phyloP scores from a whole-genome alignment of 2,797 vertebrate species.

The Neosalanx taihuensis region DNA sequence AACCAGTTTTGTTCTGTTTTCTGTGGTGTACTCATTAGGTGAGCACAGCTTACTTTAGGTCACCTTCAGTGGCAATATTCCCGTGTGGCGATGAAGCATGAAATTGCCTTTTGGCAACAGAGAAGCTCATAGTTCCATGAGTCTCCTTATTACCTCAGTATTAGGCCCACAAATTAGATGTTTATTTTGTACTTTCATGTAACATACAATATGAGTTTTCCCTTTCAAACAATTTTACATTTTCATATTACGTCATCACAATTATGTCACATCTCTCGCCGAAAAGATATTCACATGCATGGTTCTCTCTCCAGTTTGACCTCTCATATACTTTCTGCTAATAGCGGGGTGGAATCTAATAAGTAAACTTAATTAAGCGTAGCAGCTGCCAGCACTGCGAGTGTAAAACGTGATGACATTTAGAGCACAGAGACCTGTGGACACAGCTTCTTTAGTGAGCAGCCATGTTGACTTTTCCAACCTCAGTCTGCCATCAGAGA shows the following conservation, averaged over 20 bases:
- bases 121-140: conserved; percentile 13
- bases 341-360: conserved; percentile 37
- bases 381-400: conserved; percentile 35
- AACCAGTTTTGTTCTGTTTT: conserved; percentile 41
- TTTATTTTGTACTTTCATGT: not conserved
- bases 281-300: conserved; percentile 36
- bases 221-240: no score
- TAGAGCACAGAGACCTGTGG: conserved; percentile 40
- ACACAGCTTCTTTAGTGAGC: conserved; percentile 38
- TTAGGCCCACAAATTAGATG: not conserved
- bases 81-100: conserved; percentile 61
- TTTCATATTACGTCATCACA: not conserved
- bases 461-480: conserved; percentile 48
- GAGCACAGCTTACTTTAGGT: conserved; percentile 59
- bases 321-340: conserved; percentile 40
- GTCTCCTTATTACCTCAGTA: not conserved
- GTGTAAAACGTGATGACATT: conserved; percentile 52
- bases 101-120: conserved; percentile 67
- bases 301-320: conserved; percentile 31
- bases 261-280: conserved; percentile 19
- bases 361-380: conserved; percentile 53
- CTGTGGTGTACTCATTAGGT: conserved; percentile 42
- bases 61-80: conserved; percentile 51
- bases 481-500: conserved; percentile 21
- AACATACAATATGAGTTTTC: no score